Base-by-base conservation (phyloP, 2,113 vertebrate species). In the Saccopteryx bilineata region DNA sequence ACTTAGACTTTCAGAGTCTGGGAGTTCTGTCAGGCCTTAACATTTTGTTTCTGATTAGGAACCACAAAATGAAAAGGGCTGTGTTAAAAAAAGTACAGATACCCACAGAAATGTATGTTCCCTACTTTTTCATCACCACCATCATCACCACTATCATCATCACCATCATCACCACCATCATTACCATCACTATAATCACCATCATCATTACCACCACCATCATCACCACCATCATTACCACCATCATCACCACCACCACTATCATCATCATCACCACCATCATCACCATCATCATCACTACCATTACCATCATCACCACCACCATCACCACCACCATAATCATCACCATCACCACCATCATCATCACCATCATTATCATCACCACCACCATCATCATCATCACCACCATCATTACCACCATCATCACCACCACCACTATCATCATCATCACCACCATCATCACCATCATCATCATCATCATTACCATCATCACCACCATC, bases 1-100 rank as follows among this genome's bases (percentile, higher is more conserved):
- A 85, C 92, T 93, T 85, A 91, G 28, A 63, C 15, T 9, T 56
- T 65, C 92, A 26, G 76, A 50, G 58, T 71, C 88, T n/a, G 31
- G 69, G 71, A 28, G 19, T 28, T 72, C 63, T 8, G 28, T 1
- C 5, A 4, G 52, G 65, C 83, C 74, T 83, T 46, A 75, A 58
- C 91, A 58, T 61, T 96, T 91, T 87, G 68, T 92, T 92, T 96
- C 89, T 54, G 82, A 83, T 89, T 69, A 87, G 79, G 92, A 96
- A 90, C 87, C 88, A 61, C 92, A 24, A 75, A 88, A 60, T 75
- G 58, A 65, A 76, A 65, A 78, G 26, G 10, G 5, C 63, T 9
- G 2, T 23, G 84, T 33, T 33, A 54, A n/a, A 19, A 81, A 33
- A 83, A 5, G 14, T 11, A 17, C 33, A 10, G 68, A 11, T 58